Percentiles rank a stretch among this genome's conserved stretches.
These are phyloP conservation scores for Nycticebus coucang DNA, from an alignment of 2,113 vertebrate genomes.

Conservation along the genomic window DNA sequence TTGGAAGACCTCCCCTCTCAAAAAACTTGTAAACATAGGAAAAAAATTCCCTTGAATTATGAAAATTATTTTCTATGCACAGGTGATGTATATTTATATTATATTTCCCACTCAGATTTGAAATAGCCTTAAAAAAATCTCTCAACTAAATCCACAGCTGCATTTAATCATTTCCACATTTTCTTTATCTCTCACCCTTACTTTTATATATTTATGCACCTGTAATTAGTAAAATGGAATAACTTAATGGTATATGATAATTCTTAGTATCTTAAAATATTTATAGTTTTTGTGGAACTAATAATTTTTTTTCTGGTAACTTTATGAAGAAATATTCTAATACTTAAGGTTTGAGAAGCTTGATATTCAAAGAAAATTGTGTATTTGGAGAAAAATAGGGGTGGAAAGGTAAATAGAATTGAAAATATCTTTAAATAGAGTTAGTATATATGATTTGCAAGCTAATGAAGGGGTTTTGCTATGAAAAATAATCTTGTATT, in stretches of 20 bases:
- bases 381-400: not conserved
- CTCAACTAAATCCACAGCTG: not conserved
- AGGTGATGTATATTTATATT: slow-evolving; percentile 10
- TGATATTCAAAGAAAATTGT: not conserved
- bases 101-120: not conserved
- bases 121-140: not conserved
- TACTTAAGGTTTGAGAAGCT: not conserved
- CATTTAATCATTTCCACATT: not conserved
- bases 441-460: not conserved
- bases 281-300: not conserved
- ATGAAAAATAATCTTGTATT: not conserved
- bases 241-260: not conserved
- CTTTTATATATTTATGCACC: not conserved
- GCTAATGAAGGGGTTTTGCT: not conserved
- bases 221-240: not conserved
- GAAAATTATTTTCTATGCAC: not conserved
- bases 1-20: not conserved
- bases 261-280: not conserved
- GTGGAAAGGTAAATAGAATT: not conserved
- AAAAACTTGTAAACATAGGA: not conserved
- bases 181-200: not conserved
- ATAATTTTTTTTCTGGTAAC: not conserved
- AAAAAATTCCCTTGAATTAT: slow-evolving; percentile 11
- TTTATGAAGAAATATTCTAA: not conserved
- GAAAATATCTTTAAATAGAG: not conserved